phyloP scores from a whole-genome alignment of 2,113 vertebrate species.

The Menura novaehollandiae region DNA sequence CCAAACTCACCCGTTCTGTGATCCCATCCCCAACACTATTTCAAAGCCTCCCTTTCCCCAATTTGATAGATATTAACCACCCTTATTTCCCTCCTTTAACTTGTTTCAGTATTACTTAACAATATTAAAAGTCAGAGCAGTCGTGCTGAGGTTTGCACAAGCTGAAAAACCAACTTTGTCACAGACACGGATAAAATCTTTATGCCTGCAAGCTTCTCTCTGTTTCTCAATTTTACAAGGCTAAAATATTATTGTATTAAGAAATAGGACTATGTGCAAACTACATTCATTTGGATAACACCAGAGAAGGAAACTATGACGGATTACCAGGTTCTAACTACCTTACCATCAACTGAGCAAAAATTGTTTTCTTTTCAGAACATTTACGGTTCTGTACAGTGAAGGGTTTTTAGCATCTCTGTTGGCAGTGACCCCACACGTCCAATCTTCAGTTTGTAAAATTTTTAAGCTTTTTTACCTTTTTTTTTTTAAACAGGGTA shows the following conservation, averaged over 20 bases:
- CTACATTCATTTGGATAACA: not conserved
- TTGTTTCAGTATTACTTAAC: not conserved
- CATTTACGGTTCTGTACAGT: not conserved
- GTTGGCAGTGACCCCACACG: not conserved
- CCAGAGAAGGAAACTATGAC: not conserved
- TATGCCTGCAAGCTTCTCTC: not conserved
- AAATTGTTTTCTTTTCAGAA: not conserved
- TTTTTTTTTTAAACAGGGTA: not conserved
- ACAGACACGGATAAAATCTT: not conserved
- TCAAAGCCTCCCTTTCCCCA: not conserved
- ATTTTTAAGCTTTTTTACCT: not conserved
- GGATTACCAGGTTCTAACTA: not conserved
- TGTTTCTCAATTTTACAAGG: not conserved
- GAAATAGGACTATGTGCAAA: not conserved
- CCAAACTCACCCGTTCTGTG: not conserved
- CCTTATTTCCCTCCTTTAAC: not conserved
- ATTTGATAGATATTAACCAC: not conserved
- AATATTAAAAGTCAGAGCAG: not conserved
- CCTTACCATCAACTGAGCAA: not conserved
- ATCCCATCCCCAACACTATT: not conserved
- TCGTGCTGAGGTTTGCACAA: not conserved
- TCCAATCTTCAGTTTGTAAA: not conserved
- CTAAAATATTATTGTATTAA: not conserved
- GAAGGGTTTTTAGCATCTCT: not conserved
- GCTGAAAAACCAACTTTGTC: not conserved